Percentiles rank a stretch among this genome's conserved stretches.
phyloP scores from a whole-genome alignment of 2,797 vertebrate genomes.

The Sebastes taczanowskii region DNA sequence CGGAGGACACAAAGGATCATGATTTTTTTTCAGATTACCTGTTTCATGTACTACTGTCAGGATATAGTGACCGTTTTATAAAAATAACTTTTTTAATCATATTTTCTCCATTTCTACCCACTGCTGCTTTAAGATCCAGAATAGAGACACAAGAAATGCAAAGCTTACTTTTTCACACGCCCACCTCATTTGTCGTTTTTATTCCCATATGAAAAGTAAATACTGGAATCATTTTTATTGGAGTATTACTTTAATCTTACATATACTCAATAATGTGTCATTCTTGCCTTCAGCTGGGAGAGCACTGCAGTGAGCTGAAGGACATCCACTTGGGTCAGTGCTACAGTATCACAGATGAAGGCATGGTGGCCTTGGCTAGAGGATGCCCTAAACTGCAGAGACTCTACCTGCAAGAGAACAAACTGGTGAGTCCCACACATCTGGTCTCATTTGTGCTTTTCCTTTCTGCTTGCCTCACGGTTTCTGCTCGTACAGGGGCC shows the following conservation, averaged over 20 bases:
- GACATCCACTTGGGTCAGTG: constrained; percentile 98
- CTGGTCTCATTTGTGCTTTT: not conserved
- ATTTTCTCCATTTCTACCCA: too few species aligned
- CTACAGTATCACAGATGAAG: constrained; percentile 96
- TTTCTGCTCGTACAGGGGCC: not conserved
- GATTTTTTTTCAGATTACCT: too few species aligned
- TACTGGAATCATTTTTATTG: too few species aligned
- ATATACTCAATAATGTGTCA: not conserved
- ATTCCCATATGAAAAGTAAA: not conserved
- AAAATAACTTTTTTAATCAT: too few species aligned
- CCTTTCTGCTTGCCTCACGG: not conserved
- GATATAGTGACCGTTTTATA: too few species aligned
- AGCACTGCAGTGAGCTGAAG: constrained; percentile 92
- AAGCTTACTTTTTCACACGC: not conserved
- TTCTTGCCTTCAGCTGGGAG: constrained; percentile 84
- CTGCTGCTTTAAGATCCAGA: not conserved
- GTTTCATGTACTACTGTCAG: too few species aligned
- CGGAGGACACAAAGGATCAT: too few species aligned
- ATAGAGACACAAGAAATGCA: not conserved
- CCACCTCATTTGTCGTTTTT: not conserved
- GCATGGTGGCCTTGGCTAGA: constrained; percentile 93
- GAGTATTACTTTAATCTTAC: too few species aligned
- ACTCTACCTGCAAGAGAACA: constrained; percentile 99
- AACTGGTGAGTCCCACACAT: constrained; percentile 89
- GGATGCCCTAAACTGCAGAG: constrained; percentile 94